Conservation (phyloP, 2,888 invertebrate species). For the Leucophenga montana region DNA sequence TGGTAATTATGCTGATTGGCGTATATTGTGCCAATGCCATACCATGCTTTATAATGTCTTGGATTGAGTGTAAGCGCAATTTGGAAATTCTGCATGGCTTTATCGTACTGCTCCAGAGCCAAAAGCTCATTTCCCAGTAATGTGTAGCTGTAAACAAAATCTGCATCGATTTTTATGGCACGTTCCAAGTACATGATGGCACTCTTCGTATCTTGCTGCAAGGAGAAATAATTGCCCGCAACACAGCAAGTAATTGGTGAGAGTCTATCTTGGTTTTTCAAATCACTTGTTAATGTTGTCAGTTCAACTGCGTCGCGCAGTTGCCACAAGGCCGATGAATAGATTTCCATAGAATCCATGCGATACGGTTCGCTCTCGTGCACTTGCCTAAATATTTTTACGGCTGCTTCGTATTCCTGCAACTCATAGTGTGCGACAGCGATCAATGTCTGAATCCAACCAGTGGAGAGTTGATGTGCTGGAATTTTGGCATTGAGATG, state of each 20-base stretch:
- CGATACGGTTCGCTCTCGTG: conserved; percentile 88
- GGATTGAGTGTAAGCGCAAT: conserved; percentile 93
- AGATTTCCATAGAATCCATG: conserved; percentile 93
- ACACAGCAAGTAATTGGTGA: conserved; percentile 95
- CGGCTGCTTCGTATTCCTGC: conserved; percentile 89
- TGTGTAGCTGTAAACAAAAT: conserved; percentile 96
- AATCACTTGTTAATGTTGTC: conserved; percentile 88
- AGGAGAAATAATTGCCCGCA: conserved; percentile 96
- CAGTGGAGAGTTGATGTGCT: conserved; percentile 88
- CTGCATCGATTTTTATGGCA: conserved; percentile 95
- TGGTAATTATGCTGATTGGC: conserved; percentile 81
- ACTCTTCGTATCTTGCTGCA: conserved; percentile 97
- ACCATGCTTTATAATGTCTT: conserved; percentile 98
- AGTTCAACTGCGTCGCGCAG: conserved; percentile 90
- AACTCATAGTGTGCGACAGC: conserved; percentile 94
- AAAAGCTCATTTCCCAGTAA: conserved; percentile 97
- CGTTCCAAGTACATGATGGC: conserved; percentile 98
- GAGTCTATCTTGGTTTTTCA: conserved; percentile 83
- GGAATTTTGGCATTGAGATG: conserved; percentile 83
- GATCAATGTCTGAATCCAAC: conserved; percentile 92
- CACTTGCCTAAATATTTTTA: conserved; percentile 85
- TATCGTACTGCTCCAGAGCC: conserved; percentile 96
- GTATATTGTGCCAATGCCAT: conserved; percentile 97
- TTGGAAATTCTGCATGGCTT: conserved; percentile 94
- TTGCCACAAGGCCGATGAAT: conserved; percentile 98